Base-by-base conservation (phyloP, 2,888 invertebrate species). In the Clunio marinus region DNA sequence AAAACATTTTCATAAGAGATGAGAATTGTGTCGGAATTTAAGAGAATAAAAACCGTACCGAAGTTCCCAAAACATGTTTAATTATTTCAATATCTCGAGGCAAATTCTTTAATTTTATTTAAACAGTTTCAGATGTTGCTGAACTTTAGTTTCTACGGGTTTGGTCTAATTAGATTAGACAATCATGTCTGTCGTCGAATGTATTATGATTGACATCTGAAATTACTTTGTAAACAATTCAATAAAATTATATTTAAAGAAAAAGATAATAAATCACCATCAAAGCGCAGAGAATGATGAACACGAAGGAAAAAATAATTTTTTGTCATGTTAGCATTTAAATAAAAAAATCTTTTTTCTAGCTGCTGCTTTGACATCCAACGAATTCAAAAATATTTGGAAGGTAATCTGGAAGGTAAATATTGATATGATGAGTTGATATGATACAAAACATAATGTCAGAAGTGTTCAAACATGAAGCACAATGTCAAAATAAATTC, bases 191-290 rank as follows among this genome's bases (percentile, higher is more conserved):
- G 10, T 57, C 5, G 27, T 3, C n/a, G 2, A 27, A 57, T n/a
- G 45, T 55, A 66, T 66, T 66, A 66, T 66, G 66, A 66, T 66
- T 66, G 66, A 66, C 66, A 66, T 28, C 46, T 66, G 55, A 51
- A 66, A 66, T 66, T 66, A 66, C 66, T 66, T 28, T 66, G 66
- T 66, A 66, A 66, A 66, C 66, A 66, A 66, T 51, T 66, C 51
- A 66, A 66, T 66, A 66, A 66, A 66, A 24, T 51, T 66, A 22
- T 25, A 27, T 15, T 57, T 57, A 22, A 10, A 15, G 35, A 66
- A 51, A 15, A 27, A 65, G 41, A 25, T 22, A 27, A 66, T 66
- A 55, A 55, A 66, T 66, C 66, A 66, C 66, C 66, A 66, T 66
- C 66, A 59, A 2, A 8, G 45, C 4, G 3, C 45, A 20, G 13